Conservation (phyloP, 1,140 invertebrate species). For the Drosophila sulfurigaster region DNA sequence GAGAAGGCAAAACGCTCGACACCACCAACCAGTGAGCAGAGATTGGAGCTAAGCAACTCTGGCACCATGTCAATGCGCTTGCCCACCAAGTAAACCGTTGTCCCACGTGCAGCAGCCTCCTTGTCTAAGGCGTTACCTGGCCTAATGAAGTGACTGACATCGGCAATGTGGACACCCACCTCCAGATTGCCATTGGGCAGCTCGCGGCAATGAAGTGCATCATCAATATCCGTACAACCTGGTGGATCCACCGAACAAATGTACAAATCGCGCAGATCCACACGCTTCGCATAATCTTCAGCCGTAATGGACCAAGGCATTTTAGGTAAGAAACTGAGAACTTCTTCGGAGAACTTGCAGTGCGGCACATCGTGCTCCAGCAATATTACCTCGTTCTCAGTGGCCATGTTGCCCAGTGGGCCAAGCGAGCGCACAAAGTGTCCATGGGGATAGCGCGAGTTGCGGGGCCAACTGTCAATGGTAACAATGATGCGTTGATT, state of each 20-base stretch:
- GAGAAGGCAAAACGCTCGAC: conserved; percentile 97
- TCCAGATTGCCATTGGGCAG: conserved; percentile 92
- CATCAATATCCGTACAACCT: conserved; percentile 99
- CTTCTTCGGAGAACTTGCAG: conserved; percentile 96
- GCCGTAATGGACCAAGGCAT: conserved; percentile 95
- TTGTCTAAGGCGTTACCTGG: conserved; percentile 94
- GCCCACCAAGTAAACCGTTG: conserved; percentile 96
- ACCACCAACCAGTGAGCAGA: conserved; percentile 94
- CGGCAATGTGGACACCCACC: conserved; percentile 98
- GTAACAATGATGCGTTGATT: conserved; percentile 96
- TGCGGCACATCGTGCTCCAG: conserved; percentile 99
- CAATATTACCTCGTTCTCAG: conserved; percentile 98
- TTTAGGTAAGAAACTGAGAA: conserved; percentile 95
- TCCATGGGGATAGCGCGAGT: conserved; percentile 91
- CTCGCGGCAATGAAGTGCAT: conserved; percentile 96
- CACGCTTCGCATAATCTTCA: conserved; percentile 91
- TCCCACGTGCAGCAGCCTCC: conserved; percentile 93
- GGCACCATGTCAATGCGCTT: conserved; percentile 96
- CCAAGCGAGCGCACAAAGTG: conserved; percentile 96
- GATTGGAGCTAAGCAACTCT: conserved; percentile 95
- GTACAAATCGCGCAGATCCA: conserved; percentile 93
- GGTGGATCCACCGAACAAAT: conserved; percentile 99
- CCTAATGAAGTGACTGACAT: conserved; percentile 97
- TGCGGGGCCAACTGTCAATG: conserved; percentile 96
- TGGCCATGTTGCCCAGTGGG: conserved; percentile 91